Conservation (phyloP, 2,113 vertebrate genomes). For the Dicerorhinus sumatrensis region DNA sequence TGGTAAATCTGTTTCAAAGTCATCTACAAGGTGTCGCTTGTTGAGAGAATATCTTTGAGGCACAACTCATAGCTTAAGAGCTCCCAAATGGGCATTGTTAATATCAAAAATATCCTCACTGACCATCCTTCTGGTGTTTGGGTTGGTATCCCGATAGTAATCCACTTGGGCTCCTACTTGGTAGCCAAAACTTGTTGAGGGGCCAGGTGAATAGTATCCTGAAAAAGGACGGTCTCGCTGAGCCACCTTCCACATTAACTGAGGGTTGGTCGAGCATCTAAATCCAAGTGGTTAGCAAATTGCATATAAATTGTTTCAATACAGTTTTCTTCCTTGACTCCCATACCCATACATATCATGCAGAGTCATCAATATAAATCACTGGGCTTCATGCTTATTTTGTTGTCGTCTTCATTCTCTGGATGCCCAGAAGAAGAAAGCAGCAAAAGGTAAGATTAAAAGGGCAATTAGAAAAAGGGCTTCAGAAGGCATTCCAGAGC, state of each 20-base stretch:
- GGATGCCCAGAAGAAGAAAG: neutral
- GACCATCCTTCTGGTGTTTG: neutral
- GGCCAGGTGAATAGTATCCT: neutral
- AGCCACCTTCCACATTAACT: neutral
- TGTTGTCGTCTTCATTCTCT: neutral
- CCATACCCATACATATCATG: neutral
- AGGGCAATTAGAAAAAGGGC: neutral
- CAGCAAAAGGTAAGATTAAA: constrained; percentile 1
- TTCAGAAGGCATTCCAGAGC: neutral
- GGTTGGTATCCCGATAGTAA: neutral
- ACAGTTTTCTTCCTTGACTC: neutral
- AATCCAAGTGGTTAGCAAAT: neutral
- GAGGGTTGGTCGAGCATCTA: neutral
- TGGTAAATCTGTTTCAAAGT: constrained; percentile 44
- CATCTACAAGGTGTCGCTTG: neutral
- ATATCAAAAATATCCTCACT: neutral
- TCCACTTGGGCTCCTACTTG: neutral
- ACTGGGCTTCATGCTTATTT: neutral
- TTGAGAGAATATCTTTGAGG: neutral
- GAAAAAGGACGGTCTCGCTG: neutral
- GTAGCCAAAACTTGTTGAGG: neutral
- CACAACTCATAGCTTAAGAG: constrained; percentile 30
- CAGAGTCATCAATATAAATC: neutral
- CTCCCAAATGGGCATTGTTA: neutral
- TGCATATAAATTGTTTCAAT: neutral